phyloP scores from a whole-genome alignment of 2,888 invertebrate genomes.

The Drosophila prolongata region DNA sequence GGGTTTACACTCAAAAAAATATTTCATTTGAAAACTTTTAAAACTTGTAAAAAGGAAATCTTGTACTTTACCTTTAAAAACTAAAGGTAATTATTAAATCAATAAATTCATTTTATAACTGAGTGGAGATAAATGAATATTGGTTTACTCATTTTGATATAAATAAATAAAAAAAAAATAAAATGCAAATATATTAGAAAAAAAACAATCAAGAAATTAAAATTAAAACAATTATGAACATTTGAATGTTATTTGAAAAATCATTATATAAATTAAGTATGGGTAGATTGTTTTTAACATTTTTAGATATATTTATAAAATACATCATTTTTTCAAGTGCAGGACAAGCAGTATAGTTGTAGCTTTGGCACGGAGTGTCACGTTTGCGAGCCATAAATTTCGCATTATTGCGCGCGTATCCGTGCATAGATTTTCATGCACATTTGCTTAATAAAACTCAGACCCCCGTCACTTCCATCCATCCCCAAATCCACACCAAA shows the following conservation, averaged over 20 bases:
- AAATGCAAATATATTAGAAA: background rate
- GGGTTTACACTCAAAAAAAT: slow-evolving; percentile 3
- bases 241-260: no score
- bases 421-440: slow-evolving; percentile 73
- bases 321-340: background rate
- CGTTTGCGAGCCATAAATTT: slow-evolving; percentile 73
- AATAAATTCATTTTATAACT: no score
- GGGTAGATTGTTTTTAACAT: no score
- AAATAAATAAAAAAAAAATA: no score
- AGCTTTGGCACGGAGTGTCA: slow-evolving; percentile 53
- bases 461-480: slow-evolving; percentile 11
- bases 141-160: no score
- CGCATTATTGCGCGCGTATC: slow-evolving; percentile 67
- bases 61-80: no score
- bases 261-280: no score
- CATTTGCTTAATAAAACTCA: slow-evolving; percentile 70
- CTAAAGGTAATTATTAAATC: no score
- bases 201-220: background rate
- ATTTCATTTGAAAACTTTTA: no score
- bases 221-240: background rate
- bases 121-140: no score
- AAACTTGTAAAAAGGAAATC: no score
- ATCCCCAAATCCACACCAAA: slow-evolving; percentile 31
- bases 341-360: slow-evolving; percentile 1
- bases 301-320: no score